Percentiles rank a stretch among this genome's conserved stretches.
These are phyloP conservation scores for Seira sanloemensis DNA, from an alignment of 2,888 invertebrate genomes.

Conservation along the genomic window DNA sequence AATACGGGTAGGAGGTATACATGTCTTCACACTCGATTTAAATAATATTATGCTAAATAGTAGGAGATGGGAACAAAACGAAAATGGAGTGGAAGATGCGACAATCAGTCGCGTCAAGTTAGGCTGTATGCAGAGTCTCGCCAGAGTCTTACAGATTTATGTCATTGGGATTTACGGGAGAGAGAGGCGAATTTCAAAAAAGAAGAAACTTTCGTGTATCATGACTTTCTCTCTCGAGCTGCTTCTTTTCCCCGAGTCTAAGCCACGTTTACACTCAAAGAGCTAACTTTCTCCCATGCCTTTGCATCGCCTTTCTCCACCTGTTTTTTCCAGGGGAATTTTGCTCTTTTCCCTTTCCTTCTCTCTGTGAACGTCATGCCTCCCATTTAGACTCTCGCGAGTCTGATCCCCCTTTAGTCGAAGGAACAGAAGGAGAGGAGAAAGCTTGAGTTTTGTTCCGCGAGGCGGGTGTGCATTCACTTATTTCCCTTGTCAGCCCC, in stretches of 20 bases:
- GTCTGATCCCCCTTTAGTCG: slow-evolving; percentile 48
- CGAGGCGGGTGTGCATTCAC: slow-evolving; percentile 35
- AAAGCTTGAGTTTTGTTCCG: slow-evolving; percentile 17
- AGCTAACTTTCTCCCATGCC: background rate
- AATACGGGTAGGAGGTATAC: too few relatives aligned
- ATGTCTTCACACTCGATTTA: slow-evolving; percentile 48
- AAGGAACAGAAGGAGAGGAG: slow-evolving; percentile 16
- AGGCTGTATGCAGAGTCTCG: slow-evolving; percentile 25
- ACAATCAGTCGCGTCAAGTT: slow-evolving; percentile 57
- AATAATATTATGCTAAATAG: slow-evolving; percentile 62
- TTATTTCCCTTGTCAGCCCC: slow-evolving; percentile 50
- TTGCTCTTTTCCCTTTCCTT: slow-evolving; percentile 37
- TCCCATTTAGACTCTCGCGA: slow-evolving; percentile 1
- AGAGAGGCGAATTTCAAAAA: background rate
- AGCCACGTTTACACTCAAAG: background rate
- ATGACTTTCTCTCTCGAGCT: background rate
- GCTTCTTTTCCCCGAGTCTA: background rate
- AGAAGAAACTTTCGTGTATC: background rate
- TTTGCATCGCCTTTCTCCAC: background rate
- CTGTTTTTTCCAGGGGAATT: background rate
- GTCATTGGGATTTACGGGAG: slow-evolving; percentile 62
- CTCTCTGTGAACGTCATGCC: slow-evolving; percentile 27
- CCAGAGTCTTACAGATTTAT: slow-evolving; percentile 61
- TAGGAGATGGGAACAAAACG: slow-evolving; percentile 7
- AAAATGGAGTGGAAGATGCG: slow-evolving; percentile 39